Percentiles rank a stretch among this genome's conserved stretches.
Evolutionary conservation across 2,797 vertebrate genomes (phyloP).

Genomic region (Calcarius lapponicus): DNA sequence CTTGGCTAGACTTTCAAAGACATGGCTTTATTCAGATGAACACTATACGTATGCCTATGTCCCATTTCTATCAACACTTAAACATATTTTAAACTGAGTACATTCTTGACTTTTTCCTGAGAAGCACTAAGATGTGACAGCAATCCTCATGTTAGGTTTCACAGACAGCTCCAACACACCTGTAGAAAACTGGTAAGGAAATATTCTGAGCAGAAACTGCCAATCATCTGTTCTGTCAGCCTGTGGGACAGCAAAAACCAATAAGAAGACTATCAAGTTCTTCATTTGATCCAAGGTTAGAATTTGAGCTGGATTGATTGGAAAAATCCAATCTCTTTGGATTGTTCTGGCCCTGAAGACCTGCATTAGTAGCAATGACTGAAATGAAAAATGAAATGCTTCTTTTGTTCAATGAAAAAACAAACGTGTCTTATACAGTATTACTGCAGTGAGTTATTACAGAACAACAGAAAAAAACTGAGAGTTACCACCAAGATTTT

Average conservation of each 20-base stretch:
- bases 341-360: neutral
- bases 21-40: neutral
- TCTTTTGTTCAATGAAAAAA: neutral
- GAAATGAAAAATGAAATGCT: neutral
- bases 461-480: neutral
- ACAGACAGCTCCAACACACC: neutral
- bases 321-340: neutral
- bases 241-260: neutral
- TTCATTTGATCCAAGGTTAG: neutral
- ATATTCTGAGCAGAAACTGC: neutral
- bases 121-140: neutral
- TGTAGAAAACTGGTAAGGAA: neutral
- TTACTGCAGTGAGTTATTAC: neutral
- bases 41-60: neutral
- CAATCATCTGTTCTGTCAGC: neutral
- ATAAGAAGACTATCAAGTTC: neutral
- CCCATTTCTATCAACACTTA: neutral
- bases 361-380: neutral
- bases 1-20: neutral
- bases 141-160: neutral
- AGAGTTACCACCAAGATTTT: neutral
- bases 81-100: neutral
- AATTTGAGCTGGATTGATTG: neutral
- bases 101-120: neutral
- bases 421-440: neutral